A percentile compares a stretch with the other conserved stretches of the same genome.
Conservation (phyloP, 2,113 vertebrate genomes). For the Poeciliopsis retropinna region DNA sequence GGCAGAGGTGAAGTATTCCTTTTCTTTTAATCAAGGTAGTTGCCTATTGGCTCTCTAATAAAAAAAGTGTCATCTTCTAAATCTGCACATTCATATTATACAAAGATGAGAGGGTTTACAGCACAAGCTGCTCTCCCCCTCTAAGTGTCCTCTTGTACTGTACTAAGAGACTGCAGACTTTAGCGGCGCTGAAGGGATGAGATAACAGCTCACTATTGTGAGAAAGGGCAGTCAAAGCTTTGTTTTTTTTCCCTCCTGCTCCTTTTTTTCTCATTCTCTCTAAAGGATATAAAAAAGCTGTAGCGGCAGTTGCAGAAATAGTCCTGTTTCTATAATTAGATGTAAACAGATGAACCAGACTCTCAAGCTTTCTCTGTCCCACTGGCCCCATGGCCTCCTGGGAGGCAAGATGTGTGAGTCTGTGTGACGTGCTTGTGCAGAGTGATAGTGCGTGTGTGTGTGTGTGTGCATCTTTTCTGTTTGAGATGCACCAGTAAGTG, state of each 20-base stretch:
- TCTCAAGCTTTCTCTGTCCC: constrained; percentile 70
- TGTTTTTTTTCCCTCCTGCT: constrained; percentile 38
- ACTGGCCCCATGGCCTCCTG: constrained; percentile 70
- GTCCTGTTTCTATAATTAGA: constrained; percentile 78
- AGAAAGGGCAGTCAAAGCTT: constrained; percentile 71
- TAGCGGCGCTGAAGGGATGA: constrained; percentile 68
- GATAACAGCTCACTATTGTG: constrained; percentile 68
- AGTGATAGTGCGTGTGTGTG: constrained; percentile 9
- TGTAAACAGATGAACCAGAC: constrained; percentile 75
- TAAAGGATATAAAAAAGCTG: constrained; percentile 64
- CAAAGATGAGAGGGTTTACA: constrained; percentile 60
- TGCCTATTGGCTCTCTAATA: constrained; percentile 42
- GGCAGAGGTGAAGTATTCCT: constrained; percentile 28
- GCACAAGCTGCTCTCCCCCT: constrained; percentile 48
- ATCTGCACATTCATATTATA: constrained; percentile 72
- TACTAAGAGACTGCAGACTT: constrained; percentile 63
- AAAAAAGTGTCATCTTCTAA: constrained; percentile 44
- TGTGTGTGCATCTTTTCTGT: neutral
- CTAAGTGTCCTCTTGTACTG: constrained; percentile 49
- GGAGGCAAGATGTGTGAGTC: constrained; percentile 61
- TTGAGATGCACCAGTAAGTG: constrained; percentile 62
- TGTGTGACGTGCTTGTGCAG: constrained; percentile 18
- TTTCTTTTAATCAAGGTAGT: constrained; percentile 31
- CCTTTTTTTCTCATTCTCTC: constrained; percentile 16
- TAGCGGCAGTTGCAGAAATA: constrained; percentile 73